Evolutionary conservation across 2,888 invertebrate species (phyloP), one percentile per base, ranked within the genome.

Genomic region (Byasa hedistus): DNA sequence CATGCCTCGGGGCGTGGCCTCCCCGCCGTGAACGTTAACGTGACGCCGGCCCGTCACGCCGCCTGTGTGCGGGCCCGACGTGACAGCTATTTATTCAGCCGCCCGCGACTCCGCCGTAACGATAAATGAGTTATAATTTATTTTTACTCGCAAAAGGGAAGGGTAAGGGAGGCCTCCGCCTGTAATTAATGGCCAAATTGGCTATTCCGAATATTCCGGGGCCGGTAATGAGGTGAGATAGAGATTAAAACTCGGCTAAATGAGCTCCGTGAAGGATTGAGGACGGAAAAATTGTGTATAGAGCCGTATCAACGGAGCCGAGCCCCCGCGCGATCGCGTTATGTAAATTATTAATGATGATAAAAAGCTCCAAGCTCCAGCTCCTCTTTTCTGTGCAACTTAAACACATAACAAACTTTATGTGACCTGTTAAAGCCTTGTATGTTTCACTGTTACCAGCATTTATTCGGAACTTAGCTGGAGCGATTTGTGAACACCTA

Each of bases 41-140:
- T 84, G 80, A 79, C 78, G 79, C 78, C 32, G 32, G 8, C 8
- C 32, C 76, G 77, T 77, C 75, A 68, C 75, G 77, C 82, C 72
- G 76, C 74, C 78, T 78, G 79, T 80, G 83, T 78, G 81, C 80
- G 78, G 73, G 69, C n/a, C 68, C 79, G 79, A 83, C 85, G 86
- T 88, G 85, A 86, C 84, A 81, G 81, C 83, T 83, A 86, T 88
- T 87, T 87, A 87, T 87, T 83, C 81, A 69, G 79, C 79, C 78
- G 78, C 75, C 74, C 75, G 80, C 80, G 79, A 79, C 76, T 73
- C 75, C 73, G 73, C 76, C 79, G 77, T 79, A 76, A 87, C 87
- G 85, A 91, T 90, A 91, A 91, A 91, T 90, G 90, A 87, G 84
- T 91, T 89, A 90, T 87, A 89, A 91, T 91, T 91, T 90, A 90